A percentile compares a stretch with the other conserved stretches of the same genome.
phyloP scores from a whole-genome alignment of 1,140 invertebrate genomes.

The Drosophila rufa region DNA sequence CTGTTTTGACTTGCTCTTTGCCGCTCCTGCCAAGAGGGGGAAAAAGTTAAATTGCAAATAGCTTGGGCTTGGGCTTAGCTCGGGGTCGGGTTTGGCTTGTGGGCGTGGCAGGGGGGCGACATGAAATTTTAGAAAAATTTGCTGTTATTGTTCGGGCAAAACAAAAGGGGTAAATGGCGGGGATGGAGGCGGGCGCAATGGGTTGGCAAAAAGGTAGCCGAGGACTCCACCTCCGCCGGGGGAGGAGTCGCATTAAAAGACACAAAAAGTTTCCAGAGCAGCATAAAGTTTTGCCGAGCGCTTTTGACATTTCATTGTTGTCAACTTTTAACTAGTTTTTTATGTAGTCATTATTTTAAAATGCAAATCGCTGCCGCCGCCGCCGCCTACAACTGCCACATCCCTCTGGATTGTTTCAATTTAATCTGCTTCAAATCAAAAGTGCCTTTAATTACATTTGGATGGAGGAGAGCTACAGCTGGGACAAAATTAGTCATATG shows the following conservation, averaged over 20 bases:
- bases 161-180: conserved; percentile 56
- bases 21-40: conserved; percentile 16
- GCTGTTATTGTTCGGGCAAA: conserved; percentile 77
- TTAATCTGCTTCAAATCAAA: conserved; percentile 54
- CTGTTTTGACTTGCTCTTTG: conserved; percentile 55
- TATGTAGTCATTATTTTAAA: conserved; percentile 75
- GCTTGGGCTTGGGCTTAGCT: conserved; percentile 61
- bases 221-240: conserved; percentile 17
- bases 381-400: conserved; percentile 24
- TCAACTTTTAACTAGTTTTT: conserved; percentile 83
- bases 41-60: conserved; percentile 82
- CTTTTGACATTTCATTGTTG: conserved; percentile 80
- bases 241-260: conserved; percentile 63
- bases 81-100: neutral
- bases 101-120: conserved; percentile 38
- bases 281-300: conserved; percentile 63
- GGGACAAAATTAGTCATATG: conserved; percentile 18
- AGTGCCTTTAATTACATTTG: conserved; percentile 61
- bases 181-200: conserved; percentile 8
- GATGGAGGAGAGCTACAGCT: neutral
- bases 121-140: conserved; percentile 83
- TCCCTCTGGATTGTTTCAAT: conserved; percentile 35
- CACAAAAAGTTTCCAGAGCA: conserved; percentile 58
- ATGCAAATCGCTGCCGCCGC: conserved; percentile 58
- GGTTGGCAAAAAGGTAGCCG: conserved; percentile 23